Percentiles rank a stretch among this genome's conserved stretches.
phyloP scores from a whole-genome alignment of 2,888 invertebrate genomes.

The Sarcophaga caerulescens region DNA sequence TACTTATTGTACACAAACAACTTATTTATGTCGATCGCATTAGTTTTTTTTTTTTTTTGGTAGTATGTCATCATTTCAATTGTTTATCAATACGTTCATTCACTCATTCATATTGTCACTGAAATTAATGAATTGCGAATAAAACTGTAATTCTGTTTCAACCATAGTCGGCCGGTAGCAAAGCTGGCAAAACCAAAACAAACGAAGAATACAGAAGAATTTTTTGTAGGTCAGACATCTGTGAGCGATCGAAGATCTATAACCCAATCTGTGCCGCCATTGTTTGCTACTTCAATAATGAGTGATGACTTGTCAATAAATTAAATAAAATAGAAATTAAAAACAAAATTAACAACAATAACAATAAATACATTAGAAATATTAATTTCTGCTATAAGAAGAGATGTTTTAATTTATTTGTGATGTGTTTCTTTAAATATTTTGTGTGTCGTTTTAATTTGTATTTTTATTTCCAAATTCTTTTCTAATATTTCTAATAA shows the following conservation, averaged over 20 bases:
- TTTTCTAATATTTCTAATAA: conserved; percentile 1
- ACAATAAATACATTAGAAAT: background rate
- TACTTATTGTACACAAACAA: too few species aligned
- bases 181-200: too few species aligned
- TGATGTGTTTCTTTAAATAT: conserved; percentile 31
- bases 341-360: conserved; percentile 16
- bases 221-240: too few species aligned
- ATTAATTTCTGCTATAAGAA: background rate
- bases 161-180: too few species aligned
- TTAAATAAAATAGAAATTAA: conserved; percentile 12
- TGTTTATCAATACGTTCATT: too few species aligned
- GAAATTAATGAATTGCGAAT: too few species aligned
- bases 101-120: too few species aligned
- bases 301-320: background rate
- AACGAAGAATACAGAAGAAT: too few species aligned
- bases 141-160: too few species aligned
- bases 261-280: background rate
- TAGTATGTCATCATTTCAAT: too few species aligned
- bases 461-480: background rate
- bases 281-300: background rate
- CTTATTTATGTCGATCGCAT: too few species aligned
- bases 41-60: too few species aligned
- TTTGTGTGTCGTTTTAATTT: conserved; percentile 18
- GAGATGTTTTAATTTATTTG: background rate
- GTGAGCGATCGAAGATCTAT: background rate